Base-by-base conservation (phyloP, 2,113 vertebrate species). In the Brachyhypopomus occidentalis region DNA sequence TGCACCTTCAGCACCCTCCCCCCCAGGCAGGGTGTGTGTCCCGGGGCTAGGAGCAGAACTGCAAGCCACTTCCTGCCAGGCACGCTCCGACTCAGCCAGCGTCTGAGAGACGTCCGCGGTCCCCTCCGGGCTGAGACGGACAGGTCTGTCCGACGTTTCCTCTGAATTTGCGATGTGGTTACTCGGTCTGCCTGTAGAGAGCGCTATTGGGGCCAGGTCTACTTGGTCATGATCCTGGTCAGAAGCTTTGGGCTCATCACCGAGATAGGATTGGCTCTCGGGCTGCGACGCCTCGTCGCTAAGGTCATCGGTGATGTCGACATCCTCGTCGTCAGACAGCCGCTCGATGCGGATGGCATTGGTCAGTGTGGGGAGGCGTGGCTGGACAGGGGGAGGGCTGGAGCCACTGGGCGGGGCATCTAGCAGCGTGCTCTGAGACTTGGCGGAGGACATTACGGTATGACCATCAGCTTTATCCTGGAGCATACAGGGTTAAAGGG, bases 291-390 rank as follows among this genome's bases (percentile, higher is more conserved):
- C 88, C 0, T 90, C 84, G 0, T 90, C 88, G 27, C 88, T 88
- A 70, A 89, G 74, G 58, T 96, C 96, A 82, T 99, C 96, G 0
- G 96, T 98, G 88, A 99, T 98, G 85, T 99, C 96, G 20, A 99
- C 96, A 20, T 99, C 98, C 88, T 99, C 97, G 25, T 98, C 96
- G 45, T 97, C 96, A 12, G 96, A 97, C 59, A 98, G 91, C 64
- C 92, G 95, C 85, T 99, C 96, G 41, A 98, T 98, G 78, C 94
- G 96, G 73, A 99, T 93, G 0, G 94, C 90, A 0, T 97, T 98
- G 86, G 94, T 76, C 77, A 95, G 92, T 59, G 92, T 89, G 59
- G 93, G 91, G 69, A 70, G 0, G 12, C 70, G 5, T 72, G 72
- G 77, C 79, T 87, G 66, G 11, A 56, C 45, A 11, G 86, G 66